Conservation (phyloP, 2,797 vertebrate species). For the Ceyx erithaca region DNA sequence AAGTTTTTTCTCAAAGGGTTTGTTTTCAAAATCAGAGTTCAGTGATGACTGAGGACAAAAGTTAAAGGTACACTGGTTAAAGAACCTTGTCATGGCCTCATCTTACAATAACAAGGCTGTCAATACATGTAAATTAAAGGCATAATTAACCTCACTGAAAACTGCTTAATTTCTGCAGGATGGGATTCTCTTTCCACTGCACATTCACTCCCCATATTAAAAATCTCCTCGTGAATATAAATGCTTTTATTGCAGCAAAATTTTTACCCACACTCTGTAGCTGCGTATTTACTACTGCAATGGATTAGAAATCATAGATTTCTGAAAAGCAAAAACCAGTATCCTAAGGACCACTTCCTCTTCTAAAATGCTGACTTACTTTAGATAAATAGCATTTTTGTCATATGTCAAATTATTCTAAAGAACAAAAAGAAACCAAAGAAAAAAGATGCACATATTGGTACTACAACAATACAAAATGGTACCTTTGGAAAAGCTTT, state of each 20-base stretch:
- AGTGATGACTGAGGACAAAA: conserved; percentile 6
- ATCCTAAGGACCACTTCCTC: not conserved
- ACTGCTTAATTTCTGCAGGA: not conserved
- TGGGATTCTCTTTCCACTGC: not conserved
- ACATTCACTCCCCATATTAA: not conserved
- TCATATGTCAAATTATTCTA: conserved; percentile 42
- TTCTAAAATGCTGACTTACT: conserved; percentile 9
- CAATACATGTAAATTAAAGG: not conserved
- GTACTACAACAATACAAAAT: conserved; percentile 39
- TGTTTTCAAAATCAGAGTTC: not conserved
- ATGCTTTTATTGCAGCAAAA: not conserved
- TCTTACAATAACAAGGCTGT: not conserved
- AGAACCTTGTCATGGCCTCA: not conserved
- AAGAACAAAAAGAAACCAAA: not conserved
- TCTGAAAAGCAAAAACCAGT: not conserved
- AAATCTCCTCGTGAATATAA: not conserved
- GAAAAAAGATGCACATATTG: not conserved
- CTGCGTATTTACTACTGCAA: not conserved
- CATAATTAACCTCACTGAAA: not conserved
- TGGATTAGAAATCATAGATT: not conserved
- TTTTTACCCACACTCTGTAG: not conserved
- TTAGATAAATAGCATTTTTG: conserved; percentile 24
- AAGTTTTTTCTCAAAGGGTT: not conserved
- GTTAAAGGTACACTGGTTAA: not conserved
- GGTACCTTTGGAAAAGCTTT: conserved; percentile 49